A percentile compares a stretch with the other conserved stretches of the same genome.
Conservation (phyloP, 2,888 invertebrate genomes). For the Automeris io region DNA sequence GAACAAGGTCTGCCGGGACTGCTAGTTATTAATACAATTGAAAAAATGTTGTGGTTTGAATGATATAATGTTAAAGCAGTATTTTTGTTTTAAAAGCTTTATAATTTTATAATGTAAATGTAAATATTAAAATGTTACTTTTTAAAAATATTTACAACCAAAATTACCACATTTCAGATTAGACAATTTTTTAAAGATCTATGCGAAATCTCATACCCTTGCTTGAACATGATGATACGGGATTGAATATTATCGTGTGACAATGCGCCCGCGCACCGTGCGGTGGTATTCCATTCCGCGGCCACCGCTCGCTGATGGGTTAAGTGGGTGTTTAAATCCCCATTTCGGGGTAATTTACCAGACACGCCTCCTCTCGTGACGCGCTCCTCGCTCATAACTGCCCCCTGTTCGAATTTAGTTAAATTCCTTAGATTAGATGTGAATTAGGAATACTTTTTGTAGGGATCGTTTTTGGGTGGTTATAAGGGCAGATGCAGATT, state of each 20-base stretch:
- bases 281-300: slow-evolving; percentile 46
- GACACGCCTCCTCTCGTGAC: slow-evolving; percentile 23
- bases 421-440: slow-evolving; percentile 9
- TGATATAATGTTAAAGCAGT: no score
- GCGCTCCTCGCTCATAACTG: slow-evolving; percentile 13
- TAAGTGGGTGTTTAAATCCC: slow-evolving; percentile 46
- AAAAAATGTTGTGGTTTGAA: no score
- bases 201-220: neutral
- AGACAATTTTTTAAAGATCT: neutral
- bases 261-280: slow-evolving; percentile 35
- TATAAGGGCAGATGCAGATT: no score
- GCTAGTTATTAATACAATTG: no score
- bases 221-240: neutral
- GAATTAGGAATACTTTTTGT: slow-evolving; percentile 5
- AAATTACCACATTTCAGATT: no score
- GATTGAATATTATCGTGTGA: slow-evolving; percentile 8
- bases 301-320: slow-evolving; percentile 37
- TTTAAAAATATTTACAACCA: no score
- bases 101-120: no score
- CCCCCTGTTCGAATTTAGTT: slow-evolving; percentile 10
- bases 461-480: slow-evolving; percentile 4
- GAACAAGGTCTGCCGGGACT: no score
- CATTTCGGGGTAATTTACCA: slow-evolving; percentile 38
- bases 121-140: no score
- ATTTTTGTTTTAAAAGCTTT: no score